These are phyloP conservation scores for Cerceris rybyensis DNA, from an alignment of 2,888 invertebrate genomes.

Conservation along the genomic window DNA sequence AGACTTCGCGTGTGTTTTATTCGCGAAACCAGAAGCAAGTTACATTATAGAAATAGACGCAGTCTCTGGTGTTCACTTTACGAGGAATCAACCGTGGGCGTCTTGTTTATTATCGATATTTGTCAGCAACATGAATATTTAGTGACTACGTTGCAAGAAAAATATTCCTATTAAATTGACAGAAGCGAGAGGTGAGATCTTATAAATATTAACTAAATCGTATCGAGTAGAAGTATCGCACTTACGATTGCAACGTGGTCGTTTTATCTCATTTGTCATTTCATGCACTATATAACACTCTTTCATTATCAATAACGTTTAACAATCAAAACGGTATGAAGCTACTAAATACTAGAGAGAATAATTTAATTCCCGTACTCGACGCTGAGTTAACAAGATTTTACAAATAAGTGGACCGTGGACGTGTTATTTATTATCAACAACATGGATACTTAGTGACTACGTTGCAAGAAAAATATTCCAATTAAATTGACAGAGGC, in stretches of 20 bases:
- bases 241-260: too few relatives aligned
- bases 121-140: constrained; percentile 67
- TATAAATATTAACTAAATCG: too few relatives aligned
- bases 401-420: too few relatives aligned
- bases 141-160: constrained; percentile 42
- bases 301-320: too few relatives aligned
- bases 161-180: constrained; percentile 34
- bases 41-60: constrained; percentile 56
- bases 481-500: constrained; percentile 22
- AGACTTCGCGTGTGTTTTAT: constrained; percentile 30
- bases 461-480: constrained; percentile 39
- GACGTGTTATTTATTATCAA: constrained; percentile 72
- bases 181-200: background rate
- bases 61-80: constrained; percentile 61
- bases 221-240: too few relatives aligned
- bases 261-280: too few relatives aligned
- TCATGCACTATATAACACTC: too few relatives aligned
- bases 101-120: constrained; percentile 75
- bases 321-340: too few relatives aligned
- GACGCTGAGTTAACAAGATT: too few relatives aligned
- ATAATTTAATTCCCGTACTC: too few relatives aligned
- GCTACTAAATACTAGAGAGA: too few relatives aligned
- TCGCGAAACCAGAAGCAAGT: constrained; percentile 9
- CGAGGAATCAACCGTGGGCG: constrained; percentile 71
- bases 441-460: constrained; percentile 66